Base-by-base conservation (phyloP, 2,113 vertebrate genomes). In the Anser brachyrhynchus region DNA sequence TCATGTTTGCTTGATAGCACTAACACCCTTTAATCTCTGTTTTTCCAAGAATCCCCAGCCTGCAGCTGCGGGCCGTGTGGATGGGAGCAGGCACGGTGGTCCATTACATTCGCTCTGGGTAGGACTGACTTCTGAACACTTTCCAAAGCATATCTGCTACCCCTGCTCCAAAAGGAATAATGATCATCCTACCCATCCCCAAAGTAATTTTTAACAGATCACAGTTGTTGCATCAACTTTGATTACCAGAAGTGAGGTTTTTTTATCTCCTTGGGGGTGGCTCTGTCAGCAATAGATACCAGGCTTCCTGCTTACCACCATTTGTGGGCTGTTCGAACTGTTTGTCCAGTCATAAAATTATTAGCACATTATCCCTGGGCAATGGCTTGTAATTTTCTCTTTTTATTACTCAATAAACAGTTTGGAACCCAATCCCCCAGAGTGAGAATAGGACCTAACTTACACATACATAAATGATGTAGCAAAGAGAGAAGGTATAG, bases 381-480 rank as follows among this genome's bases (percentile, higher is more conserved):
- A 97, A 84, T 37, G 92, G 77, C 95, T 97, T 81, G 93, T 93
- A 96, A 96, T 98, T 97, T 96, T 97, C 95, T 96, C 84, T 93
- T 95, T 97, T 97, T 97, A 98, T 96, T 96, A 95, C 97, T 97
- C 97, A 97, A 96, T 98, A 97, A 97, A 96, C 95, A 97, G 94
- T 96, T 97, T 96, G 95, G 94, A 97, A 96, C 82, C 93, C 90
- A 94, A 91, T 84, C 90, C 83, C 95, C 94, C 86, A 89, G 90
- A 96, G 91, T 91, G 96, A 97, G 93, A 96, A 92, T 39, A 91
- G 93, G 79, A 96, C 75, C 91, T 84, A 95, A 78, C 92, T 93
- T 90, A 94, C 91, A 94, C 93, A 92, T 91, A 85, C 71, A 52
- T 85, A 95, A 94, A 78, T 39, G 44, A 74, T 5, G 84, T 67